A percentile compares a stretch with the other conserved stretches of the same genome.
Evolutionary conservation across 1,140 invertebrate species (phyloP).

Genomic region (Bilobella aurantiaca): DNA sequence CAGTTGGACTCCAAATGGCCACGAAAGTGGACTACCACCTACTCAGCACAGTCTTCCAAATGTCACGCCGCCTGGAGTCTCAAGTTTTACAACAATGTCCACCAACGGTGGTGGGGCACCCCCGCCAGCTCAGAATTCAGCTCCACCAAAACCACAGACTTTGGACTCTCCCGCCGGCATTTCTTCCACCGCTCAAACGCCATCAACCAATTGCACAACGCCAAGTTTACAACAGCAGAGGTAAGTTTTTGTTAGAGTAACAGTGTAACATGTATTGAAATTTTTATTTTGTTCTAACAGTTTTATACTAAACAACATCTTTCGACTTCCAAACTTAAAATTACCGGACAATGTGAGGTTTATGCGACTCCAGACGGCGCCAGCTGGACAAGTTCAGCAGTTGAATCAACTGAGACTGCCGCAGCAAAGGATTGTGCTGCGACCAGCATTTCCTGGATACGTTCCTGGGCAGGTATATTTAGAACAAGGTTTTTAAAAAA

Average conservation of each 20-base stretch:
- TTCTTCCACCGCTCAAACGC: not conserved
- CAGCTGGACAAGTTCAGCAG: not conserved
- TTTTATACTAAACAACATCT: not conserved
- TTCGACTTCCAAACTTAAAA: constrained; percentile 4
- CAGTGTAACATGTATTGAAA: not conserved
- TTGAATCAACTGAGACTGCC: constrained; percentile 18
- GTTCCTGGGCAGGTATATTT: constrained; percentile 12
- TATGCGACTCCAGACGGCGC: not conserved
- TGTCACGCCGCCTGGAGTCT: not conserved
- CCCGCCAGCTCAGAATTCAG: no score
- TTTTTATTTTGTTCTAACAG: not conserved
- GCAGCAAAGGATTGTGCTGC: constrained; percentile 30
- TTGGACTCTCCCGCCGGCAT: not conserved
- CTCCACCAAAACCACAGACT: no score
- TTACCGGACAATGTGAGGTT: constrained; percentile 11
- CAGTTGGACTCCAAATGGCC: no score
- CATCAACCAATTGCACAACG: not conserved
- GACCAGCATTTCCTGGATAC: constrained; percentile 22
- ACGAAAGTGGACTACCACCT: not conserved
- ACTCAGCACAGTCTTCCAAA: not conserved
- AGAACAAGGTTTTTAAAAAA: no score
- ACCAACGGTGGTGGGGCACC: no score
- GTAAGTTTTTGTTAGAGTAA: not conserved
- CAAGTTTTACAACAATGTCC: no score
- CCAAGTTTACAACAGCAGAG: not conserved